These are phyloP conservation scores for Schizothorax lantsangensis DNA, from an alignment of 2,797 vertebrate genomes.

Conservation along the genomic window DNA sequence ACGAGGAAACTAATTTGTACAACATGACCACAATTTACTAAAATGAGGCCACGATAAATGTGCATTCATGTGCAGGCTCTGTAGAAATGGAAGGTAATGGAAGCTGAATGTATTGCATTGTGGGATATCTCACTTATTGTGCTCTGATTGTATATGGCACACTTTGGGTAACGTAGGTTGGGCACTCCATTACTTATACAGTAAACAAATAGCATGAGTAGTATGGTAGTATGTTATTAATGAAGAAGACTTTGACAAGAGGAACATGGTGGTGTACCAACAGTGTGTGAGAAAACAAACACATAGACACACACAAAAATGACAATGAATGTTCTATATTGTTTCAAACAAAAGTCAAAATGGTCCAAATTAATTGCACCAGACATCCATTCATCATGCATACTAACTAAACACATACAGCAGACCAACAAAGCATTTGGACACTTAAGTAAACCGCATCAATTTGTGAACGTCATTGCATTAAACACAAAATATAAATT, in stretches of 20 bases:
- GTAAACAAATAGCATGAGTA: not conserved
- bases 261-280: conserved; percentile 8
- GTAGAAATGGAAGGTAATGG: not conserved
- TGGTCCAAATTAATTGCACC: conserved; percentile 41
- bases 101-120: not conserved
- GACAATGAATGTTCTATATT: conserved; percentile 3
- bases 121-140: not conserved
- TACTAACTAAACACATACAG: conserved; percentile 45
- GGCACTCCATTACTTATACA: not conserved
- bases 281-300: conserved; percentile 6
- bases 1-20: too few relatives aligned
- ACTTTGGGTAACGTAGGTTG: not conserved
- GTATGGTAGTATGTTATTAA: not conserved
- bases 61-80: not conserved
- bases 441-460: conserved; percentile 1
- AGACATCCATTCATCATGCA: conserved; percentile 55
- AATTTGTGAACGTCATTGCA: conserved; percentile 51
- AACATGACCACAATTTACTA: not conserved
- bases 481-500: conserved; percentile 49
- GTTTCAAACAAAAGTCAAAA: conserved; percentile 36
- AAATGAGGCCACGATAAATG: not conserved
- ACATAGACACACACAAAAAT: conserved; percentile 29
- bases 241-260: conserved; percentile 17
- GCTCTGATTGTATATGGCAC: not conserved
- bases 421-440: conserved; percentile 41